A percentile compares a stretch with the other conserved stretches of the same genome.
Conservation (phyloP, 2,888 invertebrate genomes). For the Ecdyonurus torrentis region DNA sequence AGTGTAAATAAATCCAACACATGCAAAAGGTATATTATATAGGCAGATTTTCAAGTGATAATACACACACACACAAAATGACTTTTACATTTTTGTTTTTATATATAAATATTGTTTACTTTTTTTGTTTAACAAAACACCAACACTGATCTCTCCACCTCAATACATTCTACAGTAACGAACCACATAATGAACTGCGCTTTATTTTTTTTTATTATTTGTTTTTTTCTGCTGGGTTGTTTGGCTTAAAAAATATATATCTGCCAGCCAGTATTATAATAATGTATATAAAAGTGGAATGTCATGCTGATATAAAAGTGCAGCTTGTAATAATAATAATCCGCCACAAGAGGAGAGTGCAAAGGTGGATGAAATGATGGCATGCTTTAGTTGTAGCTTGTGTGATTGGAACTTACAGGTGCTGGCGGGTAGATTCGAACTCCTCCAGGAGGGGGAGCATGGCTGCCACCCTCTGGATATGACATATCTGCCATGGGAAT, state of each 20-base stretch:
- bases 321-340: background rate
- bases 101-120: background rate
- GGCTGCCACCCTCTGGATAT: slow-evolving; percentile 40
- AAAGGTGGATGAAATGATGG: background rate
- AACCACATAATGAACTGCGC: no score
- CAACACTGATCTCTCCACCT: background rate
- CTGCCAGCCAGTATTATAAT: background rate
- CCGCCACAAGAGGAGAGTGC: background rate
- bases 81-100: background rate
- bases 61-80: background rate
- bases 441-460: slow-evolving; percentile 30
- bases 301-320: background rate
- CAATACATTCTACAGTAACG: background rate
- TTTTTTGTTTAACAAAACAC: background rate
- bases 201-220: no score
- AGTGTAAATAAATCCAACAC: no score
- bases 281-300: background rate
- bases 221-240: background rate
- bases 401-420: slow-evolving; percentile 21
- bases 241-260: background rate
- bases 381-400: slow-evolving; percentile 7
- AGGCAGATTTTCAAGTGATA: background rate
- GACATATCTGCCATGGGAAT: slow-evolving; percentile 56
- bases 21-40: no score
- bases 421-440: slow-evolving; percentile 32